Evolutionary conservation across 2,113 vertebrate species (phyloP).

Genomic region (Oreocharis arfaki): DNA sequence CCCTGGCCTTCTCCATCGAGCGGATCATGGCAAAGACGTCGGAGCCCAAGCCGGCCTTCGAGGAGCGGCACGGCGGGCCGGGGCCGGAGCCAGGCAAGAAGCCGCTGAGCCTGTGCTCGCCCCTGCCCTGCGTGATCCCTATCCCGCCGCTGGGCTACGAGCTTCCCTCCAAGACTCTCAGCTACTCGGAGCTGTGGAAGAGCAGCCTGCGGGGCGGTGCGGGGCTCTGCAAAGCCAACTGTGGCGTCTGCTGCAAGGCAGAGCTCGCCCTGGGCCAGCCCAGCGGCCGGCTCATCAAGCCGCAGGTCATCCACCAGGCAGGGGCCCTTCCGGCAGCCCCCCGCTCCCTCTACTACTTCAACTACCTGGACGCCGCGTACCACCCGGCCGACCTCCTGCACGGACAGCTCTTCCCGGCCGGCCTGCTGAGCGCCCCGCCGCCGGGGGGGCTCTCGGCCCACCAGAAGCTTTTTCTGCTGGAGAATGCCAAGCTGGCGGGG

Average conservation of each 20-base stretch:
- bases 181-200: constrained; percentile 95
- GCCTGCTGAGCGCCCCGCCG: constrained; percentile 76
- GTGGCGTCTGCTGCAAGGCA: constrained; percentile 85
- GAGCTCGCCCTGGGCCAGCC: constrained; percentile 81
- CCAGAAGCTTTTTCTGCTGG: constrained; percentile 90
- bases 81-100: constrained; percentile 79
- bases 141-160: constrained; percentile 90
- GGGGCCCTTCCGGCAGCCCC: constrained; percentile 80
- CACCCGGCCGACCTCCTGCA: constrained; percentile 87
- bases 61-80: constrained; percentile 69
- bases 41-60: constrained; percentile 79
- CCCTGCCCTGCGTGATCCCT: constrained; percentile 93
- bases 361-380: constrained; percentile 93
- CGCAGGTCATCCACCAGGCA: constrained; percentile 92
- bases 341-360: constrained; percentile 93
- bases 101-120: constrained; percentile 84
- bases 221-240: constrained; percentile 88
- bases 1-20: constrained; percentile 97
- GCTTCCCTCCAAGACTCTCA: constrained; percentile 89
- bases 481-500: constrained; percentile 85
- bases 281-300: constrained; percentile 86
- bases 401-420: constrained; percentile 86
- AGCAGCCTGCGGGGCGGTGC: constrained; percentile 83
- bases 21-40: constrained; percentile 97
- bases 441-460: constrained; percentile 86